Evolutionary conservation across 2,113 vertebrate species (phyloP), one percentile per base, ranked within the genome.

Genomic region (Willisornis vidua): DNA sequence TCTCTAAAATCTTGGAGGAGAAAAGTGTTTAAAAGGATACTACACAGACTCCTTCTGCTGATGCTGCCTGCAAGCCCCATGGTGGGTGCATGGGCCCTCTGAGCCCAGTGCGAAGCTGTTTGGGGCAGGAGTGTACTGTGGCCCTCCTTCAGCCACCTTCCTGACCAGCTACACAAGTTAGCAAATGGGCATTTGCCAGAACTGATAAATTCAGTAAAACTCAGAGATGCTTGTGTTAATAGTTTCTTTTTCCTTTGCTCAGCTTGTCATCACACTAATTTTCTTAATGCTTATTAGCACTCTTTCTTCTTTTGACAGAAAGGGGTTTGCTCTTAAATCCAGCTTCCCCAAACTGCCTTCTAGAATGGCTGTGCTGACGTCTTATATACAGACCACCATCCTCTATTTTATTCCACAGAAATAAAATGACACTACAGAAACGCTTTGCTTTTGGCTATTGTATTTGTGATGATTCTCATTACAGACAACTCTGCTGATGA

Each of bases 61-160:
- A 10, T 37, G 63, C 43, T 80, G 29, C 62, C 62, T 29, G 29
- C 15, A 46, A 67, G 37, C 29, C 28, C 45, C 29, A 13, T 1
- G 45, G 39, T 15, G 17, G 18, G 33, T 31, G 28, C n/a, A 8
- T 2, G 22, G 14, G 24, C n/a, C 24, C 24, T 43, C n/a, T 62
- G 41, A 49, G 67, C 0, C 0, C 0, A 41, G 11, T 1, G 19
- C 0, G 0, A 25, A 77, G 20, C 7, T 59, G 8, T 12, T 12
- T 25, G n/a, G 16, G n/a, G 19, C 1, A 3, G 71, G 18, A 76
- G 43, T 1, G 0, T 4, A 6, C 49, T 72, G 26, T n/a, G 62
- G 45, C 46, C 41, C 71, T 68, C 19, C 29, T 48, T 41, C 4
- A 22, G 54, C 12, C 43, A 43, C 26, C 15, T 33, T 70, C 10